These are phyloP conservation scores for Glomeris marginata DNA, from an alignment of 2,888 invertebrate species.

Conservation along the genomic window DNA sequence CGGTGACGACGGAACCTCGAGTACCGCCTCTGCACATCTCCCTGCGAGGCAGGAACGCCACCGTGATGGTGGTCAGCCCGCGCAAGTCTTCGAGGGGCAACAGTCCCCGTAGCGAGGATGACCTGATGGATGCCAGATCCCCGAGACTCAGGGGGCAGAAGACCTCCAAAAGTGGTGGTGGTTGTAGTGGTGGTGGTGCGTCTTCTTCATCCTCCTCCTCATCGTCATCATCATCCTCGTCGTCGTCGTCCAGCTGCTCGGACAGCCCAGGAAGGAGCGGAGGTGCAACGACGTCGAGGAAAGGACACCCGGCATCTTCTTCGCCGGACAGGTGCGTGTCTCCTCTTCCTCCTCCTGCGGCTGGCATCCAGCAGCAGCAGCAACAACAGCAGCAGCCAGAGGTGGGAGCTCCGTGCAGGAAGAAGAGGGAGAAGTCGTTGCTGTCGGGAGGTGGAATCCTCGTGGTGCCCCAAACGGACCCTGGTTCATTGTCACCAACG, in stretches of 20 bases:
- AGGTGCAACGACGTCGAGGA: too few relatives aligned
- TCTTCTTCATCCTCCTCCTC: neutral
- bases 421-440: constrained; percentile 11
- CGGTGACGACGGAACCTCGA: constrained; percentile 44
- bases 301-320: neutral
- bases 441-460: constrained; percentile 18
- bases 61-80: constrained; percentile 48
- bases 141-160: constrained; percentile 3
- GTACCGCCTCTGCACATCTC: constrained; percentile 83
- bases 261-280: neutral
- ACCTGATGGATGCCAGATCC: neutral
- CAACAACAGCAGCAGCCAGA: neutral
- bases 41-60: constrained; percentile 59
- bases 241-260: neutral
- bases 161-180: neutral
- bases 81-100: constrained; percentile 2
- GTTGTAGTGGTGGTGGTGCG: neutral
- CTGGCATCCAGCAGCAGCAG: neutral
- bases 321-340: neutral
- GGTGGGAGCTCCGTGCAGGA: neutral
- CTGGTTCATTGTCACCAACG: constrained; percentile 4
- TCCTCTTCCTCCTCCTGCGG: neutral
- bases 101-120: too few relatives aligned
- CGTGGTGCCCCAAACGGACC: constrained; percentile 7
- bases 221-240: neutral